Conservation (phyloP, 2,888 invertebrate genomes). For the Drosophila mercatorum region DNA sequence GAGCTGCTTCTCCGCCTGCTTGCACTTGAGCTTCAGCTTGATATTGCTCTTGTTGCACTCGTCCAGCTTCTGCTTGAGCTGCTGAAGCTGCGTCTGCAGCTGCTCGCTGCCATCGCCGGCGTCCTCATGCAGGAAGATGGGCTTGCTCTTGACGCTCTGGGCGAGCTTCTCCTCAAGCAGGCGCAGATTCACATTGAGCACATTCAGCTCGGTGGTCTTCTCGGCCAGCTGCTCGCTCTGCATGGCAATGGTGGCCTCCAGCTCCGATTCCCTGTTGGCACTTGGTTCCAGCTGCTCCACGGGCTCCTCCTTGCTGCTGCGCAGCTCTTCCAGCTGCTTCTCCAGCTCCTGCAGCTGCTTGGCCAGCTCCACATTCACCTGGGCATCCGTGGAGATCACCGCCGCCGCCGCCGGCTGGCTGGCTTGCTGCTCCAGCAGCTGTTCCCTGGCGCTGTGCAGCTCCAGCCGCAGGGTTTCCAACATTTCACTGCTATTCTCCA, state of each 20-base stretch:
- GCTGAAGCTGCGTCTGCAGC: slow-evolving; percentile 79
- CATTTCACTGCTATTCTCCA: slow-evolving; percentile 89
- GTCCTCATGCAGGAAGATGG: slow-evolving; percentile 75
- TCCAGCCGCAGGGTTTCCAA: slow-evolving; percentile 66
- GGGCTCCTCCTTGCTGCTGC: slow-evolving; percentile 23
- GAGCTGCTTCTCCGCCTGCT: slow-evolving; percentile 91
- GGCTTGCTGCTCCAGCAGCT: slow-evolving; percentile 46
- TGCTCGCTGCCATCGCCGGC: slow-evolving; percentile 61
- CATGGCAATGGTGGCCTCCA: slow-evolving; percentile 86
- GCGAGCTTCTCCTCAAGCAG: slow-evolving; percentile 83
- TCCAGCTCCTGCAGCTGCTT: slow-evolving; percentile 77
- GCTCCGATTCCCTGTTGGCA: slow-evolving; percentile 79
- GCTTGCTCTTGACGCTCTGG: slow-evolving; percentile 73
- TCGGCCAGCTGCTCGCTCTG: slow-evolving; percentile 86
- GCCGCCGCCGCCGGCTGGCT: slow-evolving; percentile 1
- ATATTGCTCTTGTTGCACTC: slow-evolving; percentile 88
- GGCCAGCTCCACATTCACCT: slow-evolving; percentile 79
- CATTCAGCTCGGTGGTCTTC: slow-evolving; percentile 86
- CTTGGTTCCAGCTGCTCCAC: slow-evolving; percentile 21
- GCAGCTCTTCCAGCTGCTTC: slow-evolving; percentile 52
- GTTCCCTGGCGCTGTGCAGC: slow-evolving; percentile 85
- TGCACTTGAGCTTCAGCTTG: slow-evolving; percentile 86
- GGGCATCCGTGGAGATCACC: slow-evolving; percentile 51
- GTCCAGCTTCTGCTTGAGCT: slow-evolving; percentile 89
- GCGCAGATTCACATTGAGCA: slow-evolving; percentile 84